phyloP scores from a whole-genome alignment of 2,797 vertebrate genomes.

The Ctenochaetus hawaiiensis region DNA sequence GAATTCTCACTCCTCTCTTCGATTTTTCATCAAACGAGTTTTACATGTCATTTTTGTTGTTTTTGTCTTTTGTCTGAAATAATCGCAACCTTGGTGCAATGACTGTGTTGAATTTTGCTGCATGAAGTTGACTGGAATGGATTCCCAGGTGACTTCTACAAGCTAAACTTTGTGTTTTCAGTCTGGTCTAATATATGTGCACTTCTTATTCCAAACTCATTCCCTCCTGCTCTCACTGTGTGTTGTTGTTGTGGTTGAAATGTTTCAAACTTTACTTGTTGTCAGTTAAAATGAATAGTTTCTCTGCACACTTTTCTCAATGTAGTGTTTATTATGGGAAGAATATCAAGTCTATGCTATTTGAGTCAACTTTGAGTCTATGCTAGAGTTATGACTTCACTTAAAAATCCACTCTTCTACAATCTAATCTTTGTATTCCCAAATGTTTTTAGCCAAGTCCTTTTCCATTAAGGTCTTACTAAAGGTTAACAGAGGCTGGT shows the following conservation, averaged over 20 bases:
- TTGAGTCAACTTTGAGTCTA: background rate
- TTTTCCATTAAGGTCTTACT: background rate
- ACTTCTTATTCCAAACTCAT: background rate
- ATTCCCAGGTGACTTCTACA: background rate
- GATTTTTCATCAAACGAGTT: constrained; percentile 2
- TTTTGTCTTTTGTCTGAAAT: constrained; percentile 4
- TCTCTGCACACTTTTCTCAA: background rate
- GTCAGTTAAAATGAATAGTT: background rate
- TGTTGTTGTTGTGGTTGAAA: background rate
- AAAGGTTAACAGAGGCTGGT: background rate
- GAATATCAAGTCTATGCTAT: background rate
- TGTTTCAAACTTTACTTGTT: background rate
- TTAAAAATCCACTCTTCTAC: background rate
- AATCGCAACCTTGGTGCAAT: background rate
- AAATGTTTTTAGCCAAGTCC: background rate
- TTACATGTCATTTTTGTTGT: background rate
- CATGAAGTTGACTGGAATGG: constrained; percentile 27
- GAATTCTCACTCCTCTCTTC: constrained; percentile 20
- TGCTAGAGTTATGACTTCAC: too few species aligned
- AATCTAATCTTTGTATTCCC: background rate
- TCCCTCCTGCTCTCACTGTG: background rate
- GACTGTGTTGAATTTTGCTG: constrained; percentile 26
- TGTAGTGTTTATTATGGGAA: background rate
- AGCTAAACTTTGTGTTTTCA: background rate
- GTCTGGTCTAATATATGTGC: background rate